Percentiles rank a stretch among this genome's conserved stretches.
Conservation (phyloP, 2,888 invertebrate genomes). For the Drosophila affinis region DNA sequence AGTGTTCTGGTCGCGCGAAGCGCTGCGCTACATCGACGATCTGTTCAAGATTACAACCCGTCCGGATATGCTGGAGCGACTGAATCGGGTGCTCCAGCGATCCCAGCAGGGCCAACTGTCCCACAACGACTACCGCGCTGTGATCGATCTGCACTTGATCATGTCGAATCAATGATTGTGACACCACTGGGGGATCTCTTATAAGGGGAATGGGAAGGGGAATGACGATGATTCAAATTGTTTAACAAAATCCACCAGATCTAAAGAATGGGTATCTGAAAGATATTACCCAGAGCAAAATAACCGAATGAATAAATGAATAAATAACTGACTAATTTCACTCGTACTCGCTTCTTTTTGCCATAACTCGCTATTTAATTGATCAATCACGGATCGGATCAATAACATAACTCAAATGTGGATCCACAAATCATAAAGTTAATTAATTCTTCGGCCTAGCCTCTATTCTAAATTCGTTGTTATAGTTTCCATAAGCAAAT, state of each 20-base stretch:
- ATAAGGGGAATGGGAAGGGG: background rate
- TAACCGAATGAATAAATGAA: conserved; percentile 32
- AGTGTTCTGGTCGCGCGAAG: conserved; percentile 82
- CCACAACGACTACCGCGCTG: conserved; percentile 81
- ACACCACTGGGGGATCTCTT: conserved; percentile 6
- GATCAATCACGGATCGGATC: background rate
- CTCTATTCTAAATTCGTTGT: conserved; percentile 5
- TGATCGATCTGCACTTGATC: conserved; percentile 77
- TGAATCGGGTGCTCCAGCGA: conserved; percentile 76
- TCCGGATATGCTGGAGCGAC: conserved; percentile 60
- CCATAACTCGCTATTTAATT: conserved; percentile 44
- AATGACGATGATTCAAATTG: conserved; percentile 22
- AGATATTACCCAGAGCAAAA: conserved; percentile 54
- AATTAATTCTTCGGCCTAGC: conserved; percentile 4
- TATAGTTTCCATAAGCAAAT: conserved; percentile 19
- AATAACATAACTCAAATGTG: conserved; percentile 21
- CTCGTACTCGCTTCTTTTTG: conserved; percentile 21
- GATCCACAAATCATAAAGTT: conserved; percentile 48
- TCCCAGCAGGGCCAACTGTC: conserved; percentile 81
- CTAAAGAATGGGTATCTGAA: conserved; percentile 46
- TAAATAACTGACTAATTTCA: background rate
- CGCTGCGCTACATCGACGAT: conserved; percentile 77
- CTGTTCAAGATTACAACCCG: conserved; percentile 62
- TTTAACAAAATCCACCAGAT: conserved; percentile 42
- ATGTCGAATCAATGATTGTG: conserved; percentile 46